These are phyloP conservation scores for Pinna nobilis DNA, from an alignment of 1,140 invertebrate species.

Conservation along the genomic window DNA sequence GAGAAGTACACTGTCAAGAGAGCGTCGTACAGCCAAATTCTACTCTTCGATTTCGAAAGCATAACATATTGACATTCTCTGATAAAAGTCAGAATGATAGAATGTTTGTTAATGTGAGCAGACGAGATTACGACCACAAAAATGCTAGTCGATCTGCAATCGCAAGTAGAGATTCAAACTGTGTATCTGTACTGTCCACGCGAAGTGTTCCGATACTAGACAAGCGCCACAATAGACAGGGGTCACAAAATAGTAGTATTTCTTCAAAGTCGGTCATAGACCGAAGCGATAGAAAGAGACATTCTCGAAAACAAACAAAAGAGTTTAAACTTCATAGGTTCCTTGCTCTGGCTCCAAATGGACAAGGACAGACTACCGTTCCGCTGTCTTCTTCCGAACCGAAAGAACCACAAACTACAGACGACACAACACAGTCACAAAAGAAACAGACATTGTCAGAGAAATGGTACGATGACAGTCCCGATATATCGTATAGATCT, in stretches of 20 bases:
- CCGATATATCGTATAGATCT: not conserved
- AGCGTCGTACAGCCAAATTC: not conserved
- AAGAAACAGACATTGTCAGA: slow-evolving; percentile 3
- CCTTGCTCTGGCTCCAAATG: slow-evolving; percentile 48
- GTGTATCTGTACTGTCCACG: slow-evolving; percentile 40
- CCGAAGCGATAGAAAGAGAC: slow-evolving; percentile 15
- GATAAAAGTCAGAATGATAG: not conserved
- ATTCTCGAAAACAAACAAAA: slow-evolving; percentile 27
- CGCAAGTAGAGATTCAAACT: slow-evolving; percentile 16
- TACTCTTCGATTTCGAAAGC: not conserved
- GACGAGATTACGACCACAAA: not conserved
- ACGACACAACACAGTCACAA: not conserved
- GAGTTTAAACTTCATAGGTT: slow-evolving; percentile 55
- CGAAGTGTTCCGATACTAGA: slow-evolving; percentile 41
- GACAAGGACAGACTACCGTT: slow-evolving; percentile 25
- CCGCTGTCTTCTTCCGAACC: not conserved
- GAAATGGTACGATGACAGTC: not conserved
- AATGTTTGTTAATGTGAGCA: not conserved
- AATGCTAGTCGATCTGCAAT: not conserved
- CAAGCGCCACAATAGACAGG: not conserved
- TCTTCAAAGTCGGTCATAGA: slow-evolving; percentile 35
- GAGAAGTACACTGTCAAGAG: not conserved
- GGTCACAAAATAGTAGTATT: not conserved
- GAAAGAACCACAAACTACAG: not conserved
- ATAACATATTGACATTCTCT: not conserved